Evolutionary conservation across 2,113 vertebrate genomes (phyloP).

Genomic region (Myocastor coypus): DNA sequence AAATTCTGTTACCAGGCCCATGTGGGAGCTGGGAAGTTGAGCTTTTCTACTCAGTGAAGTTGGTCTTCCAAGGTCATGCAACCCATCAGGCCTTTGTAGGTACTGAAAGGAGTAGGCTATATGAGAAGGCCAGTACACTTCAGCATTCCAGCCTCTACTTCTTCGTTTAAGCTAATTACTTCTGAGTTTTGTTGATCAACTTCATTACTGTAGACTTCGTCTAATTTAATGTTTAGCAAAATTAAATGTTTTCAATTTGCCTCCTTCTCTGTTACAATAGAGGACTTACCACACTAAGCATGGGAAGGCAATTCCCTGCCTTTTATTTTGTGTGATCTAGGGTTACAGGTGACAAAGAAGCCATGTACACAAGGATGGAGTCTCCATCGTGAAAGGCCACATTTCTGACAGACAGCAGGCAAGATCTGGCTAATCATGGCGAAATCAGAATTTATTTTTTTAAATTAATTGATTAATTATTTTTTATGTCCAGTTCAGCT

Average conservation of each 20-base stretch:
- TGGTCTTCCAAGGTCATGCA: conserved; percentile 70
- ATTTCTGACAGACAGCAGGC: conserved; percentile 61
- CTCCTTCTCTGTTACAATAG: conserved; percentile 18
- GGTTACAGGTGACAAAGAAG: conserved; percentile 7
- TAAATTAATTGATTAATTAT: background rate
- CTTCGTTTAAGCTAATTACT: conserved; percentile 12
- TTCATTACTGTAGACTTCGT: background rate
- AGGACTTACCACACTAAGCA: conserved; percentile 59
- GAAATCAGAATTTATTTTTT: background rate
- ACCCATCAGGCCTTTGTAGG: conserved; percentile 19
- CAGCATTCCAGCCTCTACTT: background rate
- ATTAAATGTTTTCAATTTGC: background rate
- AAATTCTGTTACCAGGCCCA: conserved; percentile 63
- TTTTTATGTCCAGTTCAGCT: no score
- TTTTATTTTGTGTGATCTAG: conserved; percentile 65
- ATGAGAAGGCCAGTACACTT: background rate
- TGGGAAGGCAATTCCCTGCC: background rate
- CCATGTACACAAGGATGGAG: background rate
- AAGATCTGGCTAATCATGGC: background rate
- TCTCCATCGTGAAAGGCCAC: conserved; percentile 53
- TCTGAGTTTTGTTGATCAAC: background rate
- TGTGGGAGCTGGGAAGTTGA: conserved; percentile 48
- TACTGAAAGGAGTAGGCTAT: background rate
- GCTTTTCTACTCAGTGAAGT: background rate
- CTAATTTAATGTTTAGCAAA: background rate